Conservation (phyloP, 2,888 invertebrate genomes). For the Dendrolimus houi region DNA sequence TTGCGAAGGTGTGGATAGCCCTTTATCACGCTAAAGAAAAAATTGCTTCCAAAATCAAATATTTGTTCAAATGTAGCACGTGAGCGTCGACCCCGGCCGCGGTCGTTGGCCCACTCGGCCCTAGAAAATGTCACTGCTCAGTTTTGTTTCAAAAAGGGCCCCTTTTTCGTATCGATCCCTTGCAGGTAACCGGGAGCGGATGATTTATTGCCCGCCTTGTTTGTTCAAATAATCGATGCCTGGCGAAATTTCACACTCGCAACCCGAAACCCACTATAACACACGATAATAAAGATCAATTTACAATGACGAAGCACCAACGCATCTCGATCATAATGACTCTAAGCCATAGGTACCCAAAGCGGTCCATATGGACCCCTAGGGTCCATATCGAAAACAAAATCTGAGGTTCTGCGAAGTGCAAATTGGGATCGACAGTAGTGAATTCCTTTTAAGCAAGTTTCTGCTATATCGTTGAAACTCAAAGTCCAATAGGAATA, state of each 20-base stretch:
- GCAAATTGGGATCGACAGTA: too few species aligned
- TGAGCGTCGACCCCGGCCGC: not conserved
- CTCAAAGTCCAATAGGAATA: too few species aligned
- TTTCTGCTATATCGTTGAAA: too few species aligned
- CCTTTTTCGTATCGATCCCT: conserved; percentile 41
- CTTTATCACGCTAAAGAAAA: too few species aligned
- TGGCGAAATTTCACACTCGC: conserved; percentile 25
- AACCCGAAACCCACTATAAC: conserved; percentile 19
- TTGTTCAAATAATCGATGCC: conserved; percentile 72
- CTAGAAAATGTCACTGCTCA: conserved; percentile 6
- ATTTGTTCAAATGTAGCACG: not conserved
- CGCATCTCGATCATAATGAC: conserved; percentile 56
- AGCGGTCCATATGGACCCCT: too few species aligned
- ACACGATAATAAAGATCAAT: conserved; percentile 6
- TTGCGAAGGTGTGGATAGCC: too few species aligned
- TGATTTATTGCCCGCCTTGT: conserved; percentile 71
- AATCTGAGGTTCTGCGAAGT: too few species aligned
- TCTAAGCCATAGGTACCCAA: conserved; percentile 8
- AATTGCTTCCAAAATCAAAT: too few species aligned
- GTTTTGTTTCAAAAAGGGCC: conserved; percentile 7
- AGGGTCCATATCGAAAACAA: too few species aligned
- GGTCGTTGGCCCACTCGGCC: conserved; percentile 2
- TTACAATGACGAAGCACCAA: conserved; percentile 6
- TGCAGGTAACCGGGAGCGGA: conserved; percentile 68
- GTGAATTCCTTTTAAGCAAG: too few species aligned